Percentiles rank a stretch among this genome's conserved stretches.
phyloP scores from a whole-genome alignment of 1,140 invertebrate genomes.

The Diabrotica virgifera region DNA sequence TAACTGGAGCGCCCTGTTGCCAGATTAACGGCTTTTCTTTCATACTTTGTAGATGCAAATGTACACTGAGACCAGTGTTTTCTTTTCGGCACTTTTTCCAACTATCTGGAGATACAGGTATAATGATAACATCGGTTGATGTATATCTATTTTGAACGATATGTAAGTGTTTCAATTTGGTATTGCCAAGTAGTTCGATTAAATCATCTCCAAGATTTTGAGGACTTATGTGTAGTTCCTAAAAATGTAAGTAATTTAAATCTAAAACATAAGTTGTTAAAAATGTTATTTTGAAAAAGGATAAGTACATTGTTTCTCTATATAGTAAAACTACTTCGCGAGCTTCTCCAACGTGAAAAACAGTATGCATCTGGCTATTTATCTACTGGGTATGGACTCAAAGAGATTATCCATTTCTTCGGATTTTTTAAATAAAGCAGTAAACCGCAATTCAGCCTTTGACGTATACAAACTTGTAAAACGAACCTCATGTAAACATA shows the following conservation, averaged over 20 bases:
- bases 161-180: conserved; percentile 67
- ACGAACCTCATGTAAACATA: too few relatives aligned
- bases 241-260: conserved; percentile 33
- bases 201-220: conserved; percentile 80
- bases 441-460: too few relatives aligned
- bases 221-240: conserved; percentile 72
- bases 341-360: too few relatives aligned
- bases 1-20: conserved; percentile 62
- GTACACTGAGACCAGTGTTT: conserved; percentile 57
- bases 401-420: too few relatives aligned
- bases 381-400: too few relatives aligned
- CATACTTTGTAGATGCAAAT: conserved; percentile 57
- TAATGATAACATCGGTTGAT: conserved; percentile 53
- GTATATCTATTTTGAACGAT: conserved; percentile 77
- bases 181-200: conserved; percentile 65
- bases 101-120: conserved; percentile 46
- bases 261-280: too few relatives aligned
- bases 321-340: too few relatives aligned
- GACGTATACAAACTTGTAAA: too few relatives aligned
- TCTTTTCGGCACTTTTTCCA: conserved; percentile 56
- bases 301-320: too few relatives aligned
- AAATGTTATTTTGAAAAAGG: too few relatives aligned
- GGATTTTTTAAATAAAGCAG: too few relatives aligned
- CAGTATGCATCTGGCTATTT: too few relatives aligned
- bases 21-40: conserved; percentile 52